Evolutionary conservation across 2,113 vertebrate genomes (phyloP).

Genomic region (Hippoglossus stenolepis): DNA sequence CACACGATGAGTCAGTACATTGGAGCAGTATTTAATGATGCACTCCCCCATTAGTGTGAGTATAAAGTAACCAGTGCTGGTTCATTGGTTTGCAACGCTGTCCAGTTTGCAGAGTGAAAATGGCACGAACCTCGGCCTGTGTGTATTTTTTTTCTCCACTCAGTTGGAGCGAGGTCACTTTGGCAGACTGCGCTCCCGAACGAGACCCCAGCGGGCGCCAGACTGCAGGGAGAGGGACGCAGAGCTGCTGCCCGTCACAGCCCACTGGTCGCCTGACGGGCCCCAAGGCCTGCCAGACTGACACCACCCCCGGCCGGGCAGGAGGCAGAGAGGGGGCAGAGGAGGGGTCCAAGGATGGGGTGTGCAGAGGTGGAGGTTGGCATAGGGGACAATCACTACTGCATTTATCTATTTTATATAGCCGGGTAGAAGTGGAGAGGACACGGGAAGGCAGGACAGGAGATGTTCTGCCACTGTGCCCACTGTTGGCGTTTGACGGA

Average conservation of each 20-base stretch:
- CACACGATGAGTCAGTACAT: conserved; percentile 17
- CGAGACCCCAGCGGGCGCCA: conserved; percentile 82
- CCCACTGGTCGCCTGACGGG: conserved; percentile 83
- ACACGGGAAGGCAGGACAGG: background rate
- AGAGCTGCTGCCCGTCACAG: conserved; percentile 82
- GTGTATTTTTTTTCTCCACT: background rate
- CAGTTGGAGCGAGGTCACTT: conserved; percentile 79
- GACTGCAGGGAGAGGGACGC: conserved; percentile 81
- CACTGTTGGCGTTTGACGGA: background rate
- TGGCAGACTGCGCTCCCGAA: conserved; percentile 80
- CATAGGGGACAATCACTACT: conserved; percentile 68
- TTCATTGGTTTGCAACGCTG: conserved; percentile 13
- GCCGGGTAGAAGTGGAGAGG: conserved; percentile 2
- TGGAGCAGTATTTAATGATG: background rate
- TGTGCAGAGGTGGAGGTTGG: conserved; percentile 68
- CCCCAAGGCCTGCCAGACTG: conserved; percentile 81
- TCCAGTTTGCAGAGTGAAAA: conserved; percentile 47
- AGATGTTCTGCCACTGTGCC: background rate
- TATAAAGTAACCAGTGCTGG: background rate
- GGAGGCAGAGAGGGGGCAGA: conserved; percentile 65
- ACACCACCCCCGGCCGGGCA: conserved; percentile 73
- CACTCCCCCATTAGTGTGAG: background rate
- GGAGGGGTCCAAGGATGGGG: conserved; percentile 48
- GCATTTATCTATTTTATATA: conserved; percentile 71
- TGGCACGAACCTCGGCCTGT: conserved; percentile 19